Evolutionary conservation across 2,797 vertebrate species (phyloP), one percentile per base, ranked within the genome.

Genomic region (Alfaro cultratus): DNA sequence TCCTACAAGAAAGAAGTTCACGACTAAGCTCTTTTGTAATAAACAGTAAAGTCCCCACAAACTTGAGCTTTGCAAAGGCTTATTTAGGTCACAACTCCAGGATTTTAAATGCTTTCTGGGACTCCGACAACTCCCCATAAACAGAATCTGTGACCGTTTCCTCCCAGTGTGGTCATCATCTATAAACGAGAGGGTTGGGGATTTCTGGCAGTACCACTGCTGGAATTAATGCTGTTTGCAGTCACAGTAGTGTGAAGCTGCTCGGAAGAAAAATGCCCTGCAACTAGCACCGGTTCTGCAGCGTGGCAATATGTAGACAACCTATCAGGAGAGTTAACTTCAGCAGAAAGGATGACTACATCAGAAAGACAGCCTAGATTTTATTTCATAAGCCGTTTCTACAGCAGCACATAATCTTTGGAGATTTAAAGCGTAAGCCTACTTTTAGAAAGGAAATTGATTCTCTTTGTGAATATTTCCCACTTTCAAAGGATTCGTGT

Each of bases 91-190:
- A 86, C n/a, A 80, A 55, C 85, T 79, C 88, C 75, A 85, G 80
- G 77, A 80, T 85, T 88, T 81, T 88, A 85, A 88, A 86, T 91
- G 89, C 89, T 88, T 45, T 84, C 86, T 74, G 55, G 80, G 77
- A 84, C 83, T 43, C 1, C 67, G 80, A 88, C 83, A 85, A 83
- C 74, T 91, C 84, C 87, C 82, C 3, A 39, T 36, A 84, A 84
- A 78, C 68, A 76, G 68, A 83, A 76, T 74, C 80, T 73, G 74
- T 62, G 86, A 90, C 81, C 15, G 0, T 83, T 75, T 80, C 79
- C 41, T 43, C 73, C 77, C 82, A 78, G 64, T 55, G 80, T 64
- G 80, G 76, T 83, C 90, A 85, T 90, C 87, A 78, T 85, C 79
- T 82, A 77, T 84, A 83, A 83, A 57, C 81, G 78, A 75, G 74